These are phyloP conservation scores for Chloroclystis v-ata DNA, from an alignment of 2,888 invertebrate genomes.

Conservation along the genomic window DNA sequence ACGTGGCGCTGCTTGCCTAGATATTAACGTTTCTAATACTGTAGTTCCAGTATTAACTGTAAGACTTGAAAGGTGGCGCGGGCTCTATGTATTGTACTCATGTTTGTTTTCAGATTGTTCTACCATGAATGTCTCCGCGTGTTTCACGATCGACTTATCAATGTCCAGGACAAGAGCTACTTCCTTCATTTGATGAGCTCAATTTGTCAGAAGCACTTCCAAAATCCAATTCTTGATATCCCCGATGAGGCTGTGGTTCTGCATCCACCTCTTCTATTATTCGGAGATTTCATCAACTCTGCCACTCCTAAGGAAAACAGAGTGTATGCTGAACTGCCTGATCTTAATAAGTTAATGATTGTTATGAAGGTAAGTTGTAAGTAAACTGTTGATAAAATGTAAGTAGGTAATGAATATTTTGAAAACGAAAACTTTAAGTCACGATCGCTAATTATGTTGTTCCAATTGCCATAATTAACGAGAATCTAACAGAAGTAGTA, in stretches of 20 bases:
- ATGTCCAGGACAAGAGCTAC: conserved; percentile 87
- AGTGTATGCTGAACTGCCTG: conserved; percentile 89
- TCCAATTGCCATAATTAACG: no score
- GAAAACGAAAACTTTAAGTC: neutral
- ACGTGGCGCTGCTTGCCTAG: no score
- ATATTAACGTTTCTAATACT: no score
- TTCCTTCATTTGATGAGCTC: conserved; percentile 85
- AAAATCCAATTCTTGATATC: conserved; percentile 76
- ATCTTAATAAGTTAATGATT: conserved; percentile 82
- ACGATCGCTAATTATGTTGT: neutral
- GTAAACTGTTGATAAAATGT: neutral
- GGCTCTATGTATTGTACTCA: no score
- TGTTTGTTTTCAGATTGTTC: conserved; percentile 84
- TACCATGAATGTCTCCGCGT: conserved; percentile 95
- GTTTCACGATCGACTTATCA: conserved; percentile 93
- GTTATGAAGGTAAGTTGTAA: conserved; percentile 80
- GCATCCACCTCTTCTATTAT: conserved; percentile 83
- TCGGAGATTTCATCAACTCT: conserved; percentile 90
- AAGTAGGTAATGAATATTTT: neutral
- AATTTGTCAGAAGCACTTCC: conserved; percentile 82
- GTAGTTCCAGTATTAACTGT: no score
- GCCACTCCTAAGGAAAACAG: conserved; percentile 84
- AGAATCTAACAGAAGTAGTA: no score
- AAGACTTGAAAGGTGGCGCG: no score
- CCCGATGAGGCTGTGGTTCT: conserved; percentile 79